phyloP scores from a whole-genome alignment of 1,140 invertebrate genomes.

The Hirudo medicinalis region DNA sequence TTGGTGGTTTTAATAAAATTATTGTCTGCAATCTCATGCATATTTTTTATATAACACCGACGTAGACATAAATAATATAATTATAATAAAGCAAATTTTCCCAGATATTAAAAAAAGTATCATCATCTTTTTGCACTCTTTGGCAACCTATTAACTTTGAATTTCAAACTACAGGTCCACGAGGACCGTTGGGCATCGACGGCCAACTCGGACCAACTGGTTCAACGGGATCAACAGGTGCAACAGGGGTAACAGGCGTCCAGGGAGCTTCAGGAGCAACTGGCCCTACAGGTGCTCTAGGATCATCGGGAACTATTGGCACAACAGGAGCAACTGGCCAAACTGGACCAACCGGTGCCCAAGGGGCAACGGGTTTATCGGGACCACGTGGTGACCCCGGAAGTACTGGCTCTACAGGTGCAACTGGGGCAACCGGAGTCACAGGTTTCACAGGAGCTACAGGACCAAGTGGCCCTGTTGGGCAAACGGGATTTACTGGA shows the following conservation, averaged over 20 bases:
- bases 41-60: too few relatives aligned
- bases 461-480: background rate
- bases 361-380: background rate
- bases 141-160: too few relatives aligned
- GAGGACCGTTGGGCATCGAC: background rate
- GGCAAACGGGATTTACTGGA: background rate
- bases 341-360: background rate
- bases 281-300: background rate
- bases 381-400: background rate
- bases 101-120: too few relatives aligned
- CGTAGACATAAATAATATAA: too few relatives aligned
- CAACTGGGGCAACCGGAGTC: conserved; percentile 1
- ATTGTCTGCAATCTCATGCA: too few relatives aligned
- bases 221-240: background rate
- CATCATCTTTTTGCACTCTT: too few relatives aligned
- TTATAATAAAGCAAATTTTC: too few relatives aligned
- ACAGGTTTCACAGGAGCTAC: conserved; percentile 5
- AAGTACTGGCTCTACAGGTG: background rate
- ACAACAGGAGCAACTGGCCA: background rate
- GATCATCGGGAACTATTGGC: background rate
- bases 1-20: too few relatives aligned
- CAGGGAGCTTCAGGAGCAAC: background rate
- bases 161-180: background rate
- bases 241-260: background rate
- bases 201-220: background rate